Evolutionary conservation across 2,797 vertebrate species (phyloP).

Genomic region (Alfaro cultratus): DNA sequence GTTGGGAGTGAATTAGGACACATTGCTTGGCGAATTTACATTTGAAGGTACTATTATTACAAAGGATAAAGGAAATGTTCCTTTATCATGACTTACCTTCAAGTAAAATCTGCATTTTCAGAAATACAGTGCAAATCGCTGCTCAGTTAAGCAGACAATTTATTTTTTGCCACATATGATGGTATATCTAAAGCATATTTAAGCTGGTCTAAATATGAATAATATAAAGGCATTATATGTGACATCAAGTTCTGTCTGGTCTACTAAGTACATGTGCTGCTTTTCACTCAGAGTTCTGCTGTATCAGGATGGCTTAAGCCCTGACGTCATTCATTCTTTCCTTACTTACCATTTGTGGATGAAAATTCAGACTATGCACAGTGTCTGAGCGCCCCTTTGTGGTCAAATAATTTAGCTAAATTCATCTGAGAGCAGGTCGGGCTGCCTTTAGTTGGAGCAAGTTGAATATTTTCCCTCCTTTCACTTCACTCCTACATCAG

Average conservation of each 20-base stretch:
- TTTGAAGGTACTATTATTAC: background rate
- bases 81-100: background rate
- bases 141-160: no score
- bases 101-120: background rate
- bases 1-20: background rate
- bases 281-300: background rate
- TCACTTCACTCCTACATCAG: no score
- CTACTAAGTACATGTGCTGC: background rate
- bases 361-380: background rate
- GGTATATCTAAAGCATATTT: background rate
- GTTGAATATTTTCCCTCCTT: background rate
- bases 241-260: background rate
- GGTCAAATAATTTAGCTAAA: conserved; percentile 4
- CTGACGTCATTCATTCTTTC: background rate
- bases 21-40: background rate
- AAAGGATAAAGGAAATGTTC: background rate
- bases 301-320: background rate
- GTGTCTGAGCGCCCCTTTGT: background rate
- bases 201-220: background rate
- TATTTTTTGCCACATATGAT: background rate
- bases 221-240: background rate
- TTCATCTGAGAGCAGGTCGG: background rate
- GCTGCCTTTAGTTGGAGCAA: background rate
- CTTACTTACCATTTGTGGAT: background rate
- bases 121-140: background rate